Base-by-base conservation (phyloP, 2,113 vertebrate genomes). In the Brienomyrus brachyistius region DNA sequence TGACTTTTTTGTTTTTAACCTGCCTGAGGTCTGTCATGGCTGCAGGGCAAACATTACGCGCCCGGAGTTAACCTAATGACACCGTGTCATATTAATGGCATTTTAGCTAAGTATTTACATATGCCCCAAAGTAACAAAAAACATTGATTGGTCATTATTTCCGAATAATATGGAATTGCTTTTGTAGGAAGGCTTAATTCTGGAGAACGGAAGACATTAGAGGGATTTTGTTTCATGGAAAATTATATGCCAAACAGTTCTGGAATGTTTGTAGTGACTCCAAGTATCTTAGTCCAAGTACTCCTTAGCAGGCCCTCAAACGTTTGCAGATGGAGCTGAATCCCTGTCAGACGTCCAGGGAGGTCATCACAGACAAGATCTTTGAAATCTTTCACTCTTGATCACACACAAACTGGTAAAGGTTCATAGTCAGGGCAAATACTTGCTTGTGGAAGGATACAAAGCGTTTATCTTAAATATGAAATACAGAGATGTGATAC, bases 291-390 rank as follows among this genome's bases (percentile, higher is more conserved):
- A 91, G 90, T 93, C 91, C 91, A 88, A 84, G 90, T 89, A 90
- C 92, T 94, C 59, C 86, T 91, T 92, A 91, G 88, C 88, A 87
- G 91, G 91, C 27, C 74, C 90, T 90, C 94, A 94, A 95, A 91
- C 93, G 92, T 92, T 94, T 92, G 88, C 95, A 96, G 94, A 94
- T 95, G 94, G 94, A 91, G 90, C 6, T 35, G 91, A 94, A 90
- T 90, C 87, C 88, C 92, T 91, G 90, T 91, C 92, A 89, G 90
- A 91, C 91, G 90, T 91, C 92, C 87, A 91, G 92, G 92, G 92
- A 94, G 94, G 94, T 93, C 93, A 91, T 89, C 10, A 89, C 87
- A 89, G 91, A 91, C 90, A 90, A 90, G 84, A 66, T 92, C 90
- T 90, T 91, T 84, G 43, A 8, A 87, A 84, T 90, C 89, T 92